Percentiles rank a stretch among this genome's conserved stretches.
Conservation (phyloP, 2,888 invertebrate genomes). For the Axea sp. region DNA sequence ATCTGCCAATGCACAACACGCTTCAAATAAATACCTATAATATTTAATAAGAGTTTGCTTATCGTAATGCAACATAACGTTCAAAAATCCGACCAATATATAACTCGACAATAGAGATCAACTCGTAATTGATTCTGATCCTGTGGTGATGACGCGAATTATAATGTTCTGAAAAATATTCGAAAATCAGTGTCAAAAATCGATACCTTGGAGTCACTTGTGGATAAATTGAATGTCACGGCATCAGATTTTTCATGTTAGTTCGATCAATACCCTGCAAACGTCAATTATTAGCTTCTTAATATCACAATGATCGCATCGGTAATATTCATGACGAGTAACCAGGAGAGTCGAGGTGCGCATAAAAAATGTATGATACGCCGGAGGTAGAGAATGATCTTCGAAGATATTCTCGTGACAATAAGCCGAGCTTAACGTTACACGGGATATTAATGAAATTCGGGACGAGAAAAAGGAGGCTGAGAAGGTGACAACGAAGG, state of each 20-base stretch:
- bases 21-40: conserved; percentile 28
- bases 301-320: conserved; percentile 44
- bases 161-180: conserved; percentile 10
- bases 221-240: conserved; percentile 48
- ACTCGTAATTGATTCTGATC: conserved; percentile 55
- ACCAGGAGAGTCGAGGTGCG: conserved; percentile 2
- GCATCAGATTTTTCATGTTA: conserved; percentile 8
- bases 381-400: conserved; percentile 59
- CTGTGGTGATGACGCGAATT: conserved; percentile 26
- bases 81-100: conserved; percentile 22
- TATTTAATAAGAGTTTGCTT: conserved; percentile 36
- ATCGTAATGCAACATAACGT: conserved; percentile 34
- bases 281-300: conserved; percentile 47
- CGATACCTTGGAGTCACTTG: conserved; percentile 21
- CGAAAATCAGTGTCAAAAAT: conserved; percentile 29
- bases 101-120: conserved; percentile 48
- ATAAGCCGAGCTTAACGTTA: conserved; percentile 60
- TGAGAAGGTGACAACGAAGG: conserved; percentile 59
- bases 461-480: conserved; percentile 39
- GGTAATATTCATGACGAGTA: conserved; percentile 54
- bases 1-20: not conserved
- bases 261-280: conserved; percentile 32
- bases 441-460: conserved; percentile 64
- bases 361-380: conserved; percentile 44
- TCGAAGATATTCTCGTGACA: conserved; percentile 55